A percentile compares a stretch with the other conserved stretches of the same genome.
phyloP scores from a whole-genome alignment of 2,113 vertebrate genomes.

The Myrmophylax atrothorax region DNA sequence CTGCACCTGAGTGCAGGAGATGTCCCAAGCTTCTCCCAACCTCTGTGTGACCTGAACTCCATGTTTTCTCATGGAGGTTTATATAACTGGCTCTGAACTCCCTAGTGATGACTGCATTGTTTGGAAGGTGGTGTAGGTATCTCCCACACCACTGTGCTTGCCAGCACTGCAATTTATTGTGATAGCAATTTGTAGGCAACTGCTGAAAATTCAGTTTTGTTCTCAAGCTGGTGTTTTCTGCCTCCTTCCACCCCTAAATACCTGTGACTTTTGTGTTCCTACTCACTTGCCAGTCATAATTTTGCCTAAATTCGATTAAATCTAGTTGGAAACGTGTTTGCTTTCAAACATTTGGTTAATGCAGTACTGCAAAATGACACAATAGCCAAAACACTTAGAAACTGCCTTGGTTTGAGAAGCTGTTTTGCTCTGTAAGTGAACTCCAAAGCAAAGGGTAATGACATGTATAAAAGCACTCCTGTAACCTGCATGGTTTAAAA shows the following conservation, averaged over 20 bases:
- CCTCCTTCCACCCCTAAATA: neutral
- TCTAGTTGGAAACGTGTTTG: neutral
- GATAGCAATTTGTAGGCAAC: neutral
- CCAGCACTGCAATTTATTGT: neutral
- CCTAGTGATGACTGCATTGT: rapidly evolving
- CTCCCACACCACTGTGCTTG: neutral
- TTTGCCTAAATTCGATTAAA: neutral
- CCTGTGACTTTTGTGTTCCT: neutral
- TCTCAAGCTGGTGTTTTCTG: neutral
- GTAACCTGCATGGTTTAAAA: neutral
- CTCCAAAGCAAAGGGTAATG: neutral
- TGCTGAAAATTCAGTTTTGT: neutral
- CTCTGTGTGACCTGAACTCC: neutral
- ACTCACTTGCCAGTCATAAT: neutral
- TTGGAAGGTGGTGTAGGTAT: neutral
- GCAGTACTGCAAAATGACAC: neutral
- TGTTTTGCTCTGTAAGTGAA: neutral
- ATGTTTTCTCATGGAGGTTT: neutral
- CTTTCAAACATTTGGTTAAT: neutral
- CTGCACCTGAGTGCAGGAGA: neutral
- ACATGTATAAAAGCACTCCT: neutral
- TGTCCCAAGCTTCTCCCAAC: rapidly evolving
- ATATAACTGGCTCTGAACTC: neutral
- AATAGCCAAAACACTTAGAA: neutral
- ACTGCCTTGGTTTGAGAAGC: neutral